Conservation (phyloP, 1,140 invertebrate species). For the Hyles vespertilio region DNA sequence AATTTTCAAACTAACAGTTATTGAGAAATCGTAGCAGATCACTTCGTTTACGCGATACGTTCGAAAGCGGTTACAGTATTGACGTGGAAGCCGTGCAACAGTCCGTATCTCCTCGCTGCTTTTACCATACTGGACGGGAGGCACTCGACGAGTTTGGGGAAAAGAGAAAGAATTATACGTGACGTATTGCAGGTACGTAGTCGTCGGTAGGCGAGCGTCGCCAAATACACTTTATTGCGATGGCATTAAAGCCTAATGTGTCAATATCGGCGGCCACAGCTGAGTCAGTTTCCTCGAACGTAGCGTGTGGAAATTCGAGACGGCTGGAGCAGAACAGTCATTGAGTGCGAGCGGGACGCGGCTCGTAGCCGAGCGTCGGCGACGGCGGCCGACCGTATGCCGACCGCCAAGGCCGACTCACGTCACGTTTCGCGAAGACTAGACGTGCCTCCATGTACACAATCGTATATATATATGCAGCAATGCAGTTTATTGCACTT, state of each 20-base stretch:
- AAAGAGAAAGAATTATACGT: slow-evolving; percentile 68
- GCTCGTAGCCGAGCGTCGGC: slow-evolving; percentile 29
- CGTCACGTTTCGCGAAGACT: slow-evolving; percentile 62
- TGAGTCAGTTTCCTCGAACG: slow-evolving; percentile 66
- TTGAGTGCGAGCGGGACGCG: slow-evolving; percentile 53
- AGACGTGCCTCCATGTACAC: slow-evolving; percentile 43
- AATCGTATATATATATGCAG: slow-evolving; percentile 24
- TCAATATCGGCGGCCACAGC: slow-evolving; percentile 30
- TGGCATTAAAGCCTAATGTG: slow-evolving; percentile 45
- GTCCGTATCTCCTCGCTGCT: slow-evolving; percentile 44
- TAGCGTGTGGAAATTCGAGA: slow-evolving; percentile 64
- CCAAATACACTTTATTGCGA: slow-evolving; percentile 30
- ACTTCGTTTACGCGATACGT: slow-evolving; percentile 40
- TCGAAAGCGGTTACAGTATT: slow-evolving; percentile 28
- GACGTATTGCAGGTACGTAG: slow-evolving; percentile 39
- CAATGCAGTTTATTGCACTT: slow-evolving; percentile 36
- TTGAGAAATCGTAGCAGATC: slow-evolving; percentile 23
- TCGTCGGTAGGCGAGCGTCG: slow-evolving; percentile 2
- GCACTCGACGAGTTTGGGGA: slow-evolving; percentile 60
- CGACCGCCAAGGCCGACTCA: slow-evolving; percentile 61
- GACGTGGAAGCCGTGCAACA: slow-evolving; percentile 25
- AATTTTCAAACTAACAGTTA: slow-evolving; percentile 24
- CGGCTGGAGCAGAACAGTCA: slow-evolving; percentile 41
- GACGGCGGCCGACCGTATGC: slow-evolving; percentile 37
- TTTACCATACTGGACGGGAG: slow-evolving; percentile 57